Conservation (phyloP, 1,140 invertebrate genomes). For the Megathymus violae region DNA sequence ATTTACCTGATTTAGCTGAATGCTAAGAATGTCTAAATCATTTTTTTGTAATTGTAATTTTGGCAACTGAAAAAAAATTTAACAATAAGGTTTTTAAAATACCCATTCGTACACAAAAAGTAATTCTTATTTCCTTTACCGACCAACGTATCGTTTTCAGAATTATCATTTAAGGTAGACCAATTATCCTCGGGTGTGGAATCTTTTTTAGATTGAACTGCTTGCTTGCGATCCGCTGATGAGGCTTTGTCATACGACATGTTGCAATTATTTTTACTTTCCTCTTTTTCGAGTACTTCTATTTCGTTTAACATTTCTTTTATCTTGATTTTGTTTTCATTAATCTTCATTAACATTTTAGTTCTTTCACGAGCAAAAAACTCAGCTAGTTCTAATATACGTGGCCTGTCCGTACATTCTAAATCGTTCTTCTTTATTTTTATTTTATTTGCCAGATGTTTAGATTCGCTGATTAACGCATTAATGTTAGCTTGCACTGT, state of each 20-base stretch:
- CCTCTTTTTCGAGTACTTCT: conserved; percentile 34
- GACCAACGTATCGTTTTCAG: conserved; percentile 16
- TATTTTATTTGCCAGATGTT: conserved; percentile 42
- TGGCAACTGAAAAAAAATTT: conserved; percentile 63
- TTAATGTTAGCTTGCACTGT: conserved; percentile 44
- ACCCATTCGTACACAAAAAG: too few relatives aligned
- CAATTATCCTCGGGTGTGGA: conserved; percentile 14
- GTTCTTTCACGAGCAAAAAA: conserved; percentile 53
- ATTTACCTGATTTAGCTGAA: conserved; percentile 62
- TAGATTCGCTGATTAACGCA: conserved; percentile 42
- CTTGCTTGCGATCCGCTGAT: too few relatives aligned
- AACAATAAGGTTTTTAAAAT: too few relatives aligned
- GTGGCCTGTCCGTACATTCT: conserved; percentile 43
- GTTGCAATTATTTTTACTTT: too few relatives aligned
- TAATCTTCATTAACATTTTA: conserved; percentile 42
- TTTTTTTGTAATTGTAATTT: conserved; percentile 48
- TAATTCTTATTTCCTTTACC: conserved; percentile 11
- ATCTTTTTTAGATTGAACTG: too few relatives aligned
- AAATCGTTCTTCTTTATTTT: conserved; percentile 45
- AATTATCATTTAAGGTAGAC: conserved; percentile 11
- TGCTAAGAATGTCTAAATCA: conserved; percentile 56
- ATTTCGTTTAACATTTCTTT: conserved; percentile 46
- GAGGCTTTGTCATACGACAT: too few relatives aligned
- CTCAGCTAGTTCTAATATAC: conserved; percentile 55
- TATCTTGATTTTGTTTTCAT: conserved; percentile 43